Conservation (phyloP, 2,113 vertebrate genomes). For the Onychostruthus taczanowskii region DNA sequence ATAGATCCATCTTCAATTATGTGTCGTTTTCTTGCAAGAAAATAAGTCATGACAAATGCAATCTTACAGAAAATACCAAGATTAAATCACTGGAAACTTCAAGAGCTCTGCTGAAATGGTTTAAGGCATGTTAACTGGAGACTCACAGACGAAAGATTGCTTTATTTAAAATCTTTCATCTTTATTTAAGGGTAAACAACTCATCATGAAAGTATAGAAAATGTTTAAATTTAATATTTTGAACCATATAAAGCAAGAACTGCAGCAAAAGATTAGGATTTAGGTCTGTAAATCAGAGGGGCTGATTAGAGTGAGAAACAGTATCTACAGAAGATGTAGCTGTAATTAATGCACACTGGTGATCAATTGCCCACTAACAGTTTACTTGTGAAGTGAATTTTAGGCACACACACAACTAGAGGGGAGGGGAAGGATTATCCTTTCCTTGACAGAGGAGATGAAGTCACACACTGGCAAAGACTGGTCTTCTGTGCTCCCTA, state of each 20-base stretch:
- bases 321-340: background rate
- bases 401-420: background rate
- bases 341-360: background rate
- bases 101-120: background rate
- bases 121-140: background rate
- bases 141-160: background rate
- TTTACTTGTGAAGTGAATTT: background rate
- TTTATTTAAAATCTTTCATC: background rate
- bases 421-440: fast-evolving
- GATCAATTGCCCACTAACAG: background rate
- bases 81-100: constrained; percentile 2
- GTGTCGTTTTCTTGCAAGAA: background rate
- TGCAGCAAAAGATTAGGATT: background rate
- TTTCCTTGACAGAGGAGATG: background rate
- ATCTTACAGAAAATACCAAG: background rate
- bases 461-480: background rate
- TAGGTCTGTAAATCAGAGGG: background rate
- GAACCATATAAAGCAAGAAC: background rate
- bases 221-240: background rate
- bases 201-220: background rate
- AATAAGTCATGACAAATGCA: background rate
- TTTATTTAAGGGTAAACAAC: background rate
- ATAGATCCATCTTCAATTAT: background rate
- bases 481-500: fast-evolving
- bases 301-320: background rate